Conservation (phyloP, 1,140 invertebrate genomes). For the Brachionus plicatilis region DNA sequence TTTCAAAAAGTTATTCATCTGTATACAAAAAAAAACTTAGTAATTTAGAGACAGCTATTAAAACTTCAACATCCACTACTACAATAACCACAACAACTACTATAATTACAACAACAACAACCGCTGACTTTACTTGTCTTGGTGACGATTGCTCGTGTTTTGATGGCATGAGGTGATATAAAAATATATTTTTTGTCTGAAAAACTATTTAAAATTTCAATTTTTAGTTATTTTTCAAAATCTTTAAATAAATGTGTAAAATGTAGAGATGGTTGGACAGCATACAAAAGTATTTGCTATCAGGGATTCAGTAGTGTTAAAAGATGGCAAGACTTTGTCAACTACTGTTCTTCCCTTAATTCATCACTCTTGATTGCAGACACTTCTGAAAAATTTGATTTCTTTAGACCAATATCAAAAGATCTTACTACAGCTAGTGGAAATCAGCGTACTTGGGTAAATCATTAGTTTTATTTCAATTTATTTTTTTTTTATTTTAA, state of each 20-base stretch:
- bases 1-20: not conserved
- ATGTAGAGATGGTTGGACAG: not conserved
- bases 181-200: not conserved
- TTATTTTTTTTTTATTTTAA: not conserved
- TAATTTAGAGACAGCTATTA: not conserved
- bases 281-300: not conserved
- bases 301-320: not conserved
- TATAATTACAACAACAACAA: not conserved
- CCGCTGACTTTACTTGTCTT: not conserved
- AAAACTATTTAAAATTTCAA: not conserved
- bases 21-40: not conserved
- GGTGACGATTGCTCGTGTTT: not conserved
- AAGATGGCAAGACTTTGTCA: not conserved
- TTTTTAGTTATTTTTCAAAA: not conserved
- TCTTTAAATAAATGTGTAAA: not conserved
- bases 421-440: not conserved
- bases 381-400: not conserved
- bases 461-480: not conserved
- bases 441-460: not conserved
- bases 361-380: not conserved
- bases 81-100: too few species aligned
- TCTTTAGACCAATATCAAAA: not conserved
- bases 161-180: not conserved
- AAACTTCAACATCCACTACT: not conserved
- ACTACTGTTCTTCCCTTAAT: not conserved